These are phyloP conservation scores for Meiosimyza decipiens DNA, from an alignment of 2,888 invertebrate species.

Conservation along the genomic window DNA sequence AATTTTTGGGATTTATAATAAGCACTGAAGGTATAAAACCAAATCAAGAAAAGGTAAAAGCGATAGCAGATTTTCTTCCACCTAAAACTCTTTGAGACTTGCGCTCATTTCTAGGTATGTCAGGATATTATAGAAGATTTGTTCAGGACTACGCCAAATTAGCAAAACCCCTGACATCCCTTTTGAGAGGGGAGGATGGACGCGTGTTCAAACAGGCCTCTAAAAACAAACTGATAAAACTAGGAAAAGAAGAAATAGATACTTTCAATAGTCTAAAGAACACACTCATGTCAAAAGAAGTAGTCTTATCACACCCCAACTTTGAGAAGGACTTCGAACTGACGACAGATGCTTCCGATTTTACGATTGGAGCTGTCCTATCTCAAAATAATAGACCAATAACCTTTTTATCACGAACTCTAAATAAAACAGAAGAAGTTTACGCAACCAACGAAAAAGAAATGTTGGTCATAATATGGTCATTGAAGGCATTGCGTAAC, in stretches of 20 bases:
- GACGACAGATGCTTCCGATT: too few relatives aligned
- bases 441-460: not conserved
- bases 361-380: too few relatives aligned
- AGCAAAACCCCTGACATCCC: constrained; percentile 14
- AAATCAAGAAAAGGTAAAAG: constrained; percentile 8
- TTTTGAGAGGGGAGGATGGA: constrained; percentile 24
- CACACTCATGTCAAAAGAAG: too few relatives aligned
- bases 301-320: too few relatives aligned
- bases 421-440: not conserved
- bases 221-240: too few relatives aligned
- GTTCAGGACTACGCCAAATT: constrained; percentile 14
- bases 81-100: constrained; percentile 11
- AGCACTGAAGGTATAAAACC: not conserved
- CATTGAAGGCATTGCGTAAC: constrained; percentile 6
- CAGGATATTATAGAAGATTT: constrained; percentile 21
- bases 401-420: constrained; percentile 7
- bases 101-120: constrained; percentile 15
- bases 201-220: not conserved
- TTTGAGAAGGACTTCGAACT: too few relatives aligned
- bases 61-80: not conserved
- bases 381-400: not conserved
- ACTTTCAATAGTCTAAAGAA: too few relatives aligned
- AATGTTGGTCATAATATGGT: not conserved
- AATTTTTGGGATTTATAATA: constrained; percentile 15
- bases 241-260: too few relatives aligned